Evolutionary conservation across 2,113 vertebrate species (phyloP), one percentile per base, ranked within the genome.

Genomic region (Cyanoderma ruficeps): DNA sequence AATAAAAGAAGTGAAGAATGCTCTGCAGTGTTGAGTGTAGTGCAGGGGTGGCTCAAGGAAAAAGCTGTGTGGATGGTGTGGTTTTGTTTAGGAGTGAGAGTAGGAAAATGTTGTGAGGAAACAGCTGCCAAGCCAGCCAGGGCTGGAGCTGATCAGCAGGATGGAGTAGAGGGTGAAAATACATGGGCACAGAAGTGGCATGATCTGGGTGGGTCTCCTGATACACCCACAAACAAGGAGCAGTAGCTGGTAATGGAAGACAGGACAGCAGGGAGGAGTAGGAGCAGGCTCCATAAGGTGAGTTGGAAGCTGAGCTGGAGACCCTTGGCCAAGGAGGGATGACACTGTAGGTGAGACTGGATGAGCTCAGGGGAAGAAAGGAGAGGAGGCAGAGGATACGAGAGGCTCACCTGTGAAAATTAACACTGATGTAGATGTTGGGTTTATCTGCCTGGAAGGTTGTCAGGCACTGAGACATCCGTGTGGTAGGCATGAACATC

Each of bases 161-260:
- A 25, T 25, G 37, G 50, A 82, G 16, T 22, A 35, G 35, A 2
- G 13, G 18, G 16, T 60, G 74, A 39, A 70, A 69, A 20, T 41
- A 20, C 0, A 3, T 7, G 9, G 67, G 8, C 42, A 27, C 16
- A 56, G 64, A 35, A 77, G 7, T 10, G 15, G 2, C 12, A 13
- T 42, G 15, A 37, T 63, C 31, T 8, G 22, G 3, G 9, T 7
- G 1, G 5, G 3, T 47, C 19, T 87, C 24, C 31, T 76, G 42
- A 27, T 59, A 49, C 47, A 10, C 25, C 15, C 20, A 8, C 42
- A n/a, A 64, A 35, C 1, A 6, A 83, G 59, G 50, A 69, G 11
- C 6, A 4, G 31, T 31, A n/a, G 35, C 17, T 0, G 0, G 16
- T 49, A 55, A 24, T 4, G 4, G 68, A 57, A 55, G 39, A 64